Base-by-base conservation (phyloP, 2,888 invertebrate genomes). In the Spisula solida region DNA sequence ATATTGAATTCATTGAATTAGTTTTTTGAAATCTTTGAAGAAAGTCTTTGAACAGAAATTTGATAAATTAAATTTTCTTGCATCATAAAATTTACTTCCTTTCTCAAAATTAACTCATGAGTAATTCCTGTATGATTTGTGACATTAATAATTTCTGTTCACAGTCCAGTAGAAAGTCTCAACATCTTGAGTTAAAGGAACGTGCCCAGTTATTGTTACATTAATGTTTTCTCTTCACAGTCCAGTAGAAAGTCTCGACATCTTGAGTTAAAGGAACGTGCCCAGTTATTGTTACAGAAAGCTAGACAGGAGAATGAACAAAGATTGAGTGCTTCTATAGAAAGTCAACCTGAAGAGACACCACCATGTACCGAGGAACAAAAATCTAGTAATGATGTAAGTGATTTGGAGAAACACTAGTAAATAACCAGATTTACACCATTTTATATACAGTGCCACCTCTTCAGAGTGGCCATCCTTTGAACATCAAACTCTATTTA, bases 171-270 rank as follows among this genome's bases (percentile, higher is more conserved):
- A 85, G 87, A 78, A 93, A 93, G 95, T 98, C 98, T 94, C 97
- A 98, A 87, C 98, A 98, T 96, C 98, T 98, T 94, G 98, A 98
- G 97, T 97, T 98, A 94, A 98, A 98, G 96, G 98, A 98, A 97
- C 97, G 98, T 97, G 98, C 98, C 94, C 97, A 98, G 96, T 97
- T 98, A 96, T 97, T 98, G 96, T 97, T 98, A 94, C 98, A 98
- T n/a, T n/a, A n/a, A n/a, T n/a, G n/a, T n/a, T n/a, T n/a, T n/a
- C n/a, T n/a, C 12, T 79, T 81, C 81, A 16, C 86, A 90, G 89
- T 89, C 90, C 2, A 89, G 91, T 79, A 85, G 87, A 78, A 93
- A 93, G 95, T 98, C 98, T 94, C 97, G 98, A 87, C 98, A 98
- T 96, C 98, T 98, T 94, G 98, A 98, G 97, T 97, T 98, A 94